Conservation (phyloP, 1,140 invertebrate genomes). For the Asbolus verrucosus region DNA sequence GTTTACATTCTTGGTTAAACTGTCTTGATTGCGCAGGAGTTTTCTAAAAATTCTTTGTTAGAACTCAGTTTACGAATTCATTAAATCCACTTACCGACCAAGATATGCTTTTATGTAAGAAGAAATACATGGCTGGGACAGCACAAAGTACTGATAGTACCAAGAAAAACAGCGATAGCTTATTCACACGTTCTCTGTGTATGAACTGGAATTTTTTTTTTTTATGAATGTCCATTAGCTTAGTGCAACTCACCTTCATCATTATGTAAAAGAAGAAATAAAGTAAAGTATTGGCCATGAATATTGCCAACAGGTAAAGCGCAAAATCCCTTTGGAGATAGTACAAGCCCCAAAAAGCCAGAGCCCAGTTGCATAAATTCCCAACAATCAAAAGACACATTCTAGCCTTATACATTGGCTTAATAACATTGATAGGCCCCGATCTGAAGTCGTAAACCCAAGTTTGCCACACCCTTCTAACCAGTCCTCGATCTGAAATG, state of each 20-base stretch:
- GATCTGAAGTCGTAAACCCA: conserved; percentile 64
- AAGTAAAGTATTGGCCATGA: conserved; percentile 86
- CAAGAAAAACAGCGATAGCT: conserved; percentile 75
- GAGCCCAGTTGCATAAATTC: conserved; percentile 80
- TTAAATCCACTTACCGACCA: conserved; percentile 75
- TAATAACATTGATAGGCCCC: conserved; percentile 65
- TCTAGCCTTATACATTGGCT: conserved; percentile 70
- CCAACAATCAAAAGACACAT: conserved; percentile 72
- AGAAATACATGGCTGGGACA: conserved; percentile 79
- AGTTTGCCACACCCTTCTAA: conserved; percentile 66
- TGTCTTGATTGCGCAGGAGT: conserved; percentile 83
- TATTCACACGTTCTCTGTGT: conserved; percentile 75
- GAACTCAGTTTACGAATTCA: background rate
- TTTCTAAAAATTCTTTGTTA: conserved; percentile 65
- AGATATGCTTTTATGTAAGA: conserved; percentile 81
- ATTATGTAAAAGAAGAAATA: conserved; percentile 87
- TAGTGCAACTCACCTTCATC: conserved; percentile 79
- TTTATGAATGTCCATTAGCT: conserved; percentile 56
- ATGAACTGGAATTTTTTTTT: conserved; percentile 76
- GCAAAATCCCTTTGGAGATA: conserved; percentile 82
- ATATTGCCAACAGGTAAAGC: conserved; percentile 82
- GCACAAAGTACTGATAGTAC: conserved; percentile 75
- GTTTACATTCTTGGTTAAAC: conserved; percentile 79
- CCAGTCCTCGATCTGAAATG: conserved; percentile 63
- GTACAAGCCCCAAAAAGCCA: conserved; percentile 77